Conservation (phyloP, 2,113 vertebrate species). For the Embiotoca jacksoni region DNA sequence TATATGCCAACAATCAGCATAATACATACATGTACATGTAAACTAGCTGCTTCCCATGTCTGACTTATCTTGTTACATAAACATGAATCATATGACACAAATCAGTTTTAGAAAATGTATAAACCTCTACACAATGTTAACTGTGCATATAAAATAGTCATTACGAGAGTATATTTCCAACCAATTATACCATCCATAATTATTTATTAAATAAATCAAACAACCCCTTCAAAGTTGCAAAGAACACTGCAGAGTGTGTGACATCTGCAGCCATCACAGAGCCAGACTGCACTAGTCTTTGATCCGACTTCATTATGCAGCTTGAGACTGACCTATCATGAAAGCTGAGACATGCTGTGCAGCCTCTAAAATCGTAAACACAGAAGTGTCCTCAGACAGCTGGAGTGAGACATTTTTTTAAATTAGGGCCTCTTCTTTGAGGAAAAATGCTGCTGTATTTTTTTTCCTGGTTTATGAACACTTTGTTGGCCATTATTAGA, state of each 20-base stretch:
- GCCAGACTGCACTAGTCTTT: constrained; percentile 63
- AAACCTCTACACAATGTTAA: background rate
- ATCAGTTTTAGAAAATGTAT: background rate
- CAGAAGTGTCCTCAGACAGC: constrained; percentile 41
- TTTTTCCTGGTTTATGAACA: constrained; percentile 54
- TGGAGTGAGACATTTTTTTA: constrained; percentile 40
- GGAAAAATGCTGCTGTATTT: constrained; percentile 41
- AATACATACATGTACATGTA: background rate
- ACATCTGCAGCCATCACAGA: constrained; percentile 63
- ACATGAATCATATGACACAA: constrained; percentile 15
- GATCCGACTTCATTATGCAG: constrained; percentile 69
- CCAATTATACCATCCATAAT: constrained; percentile 1
- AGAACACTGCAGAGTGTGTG: constrained; percentile 30
- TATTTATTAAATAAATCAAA: constrained; percentile 31
- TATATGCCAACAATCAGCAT: no score
- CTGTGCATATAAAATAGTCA: background rate
- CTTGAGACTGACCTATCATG: constrained; percentile 57
- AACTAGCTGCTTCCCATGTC: constrained; percentile 21
- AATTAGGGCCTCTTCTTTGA: constrained; percentile 49
- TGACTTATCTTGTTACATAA: constrained; percentile 45
- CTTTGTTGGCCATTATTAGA: constrained; percentile 29
- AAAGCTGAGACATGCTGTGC: constrained; percentile 57
- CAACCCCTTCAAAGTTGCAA: constrained; percentile 23
- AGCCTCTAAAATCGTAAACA: constrained; percentile 59
- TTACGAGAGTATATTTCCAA: constrained; percentile 14